Conservation (phyloP, 1,140 invertebrate genomes). For the Procambarus clarkii region DNA sequence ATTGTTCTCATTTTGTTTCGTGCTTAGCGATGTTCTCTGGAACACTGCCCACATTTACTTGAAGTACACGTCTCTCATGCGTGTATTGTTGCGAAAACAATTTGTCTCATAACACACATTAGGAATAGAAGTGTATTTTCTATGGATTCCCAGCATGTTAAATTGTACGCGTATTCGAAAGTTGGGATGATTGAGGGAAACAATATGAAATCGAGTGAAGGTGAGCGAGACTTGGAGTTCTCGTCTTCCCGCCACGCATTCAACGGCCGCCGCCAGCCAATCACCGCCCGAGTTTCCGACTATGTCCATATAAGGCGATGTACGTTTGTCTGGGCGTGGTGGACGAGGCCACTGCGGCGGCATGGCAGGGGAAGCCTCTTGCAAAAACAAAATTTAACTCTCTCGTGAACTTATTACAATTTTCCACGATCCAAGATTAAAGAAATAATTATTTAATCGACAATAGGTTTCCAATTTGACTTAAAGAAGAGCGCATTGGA, state of each 20-base stretch:
- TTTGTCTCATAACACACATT: not conserved
- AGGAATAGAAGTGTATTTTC: not conserved
- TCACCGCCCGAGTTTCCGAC: constrained; percentile 20
- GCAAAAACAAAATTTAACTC: not conserved
- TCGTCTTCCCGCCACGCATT: constrained; percentile 51
- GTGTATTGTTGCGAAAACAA: not conserved
- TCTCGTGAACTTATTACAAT: not conserved
- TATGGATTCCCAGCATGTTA: not conserved
- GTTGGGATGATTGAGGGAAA: not conserved
- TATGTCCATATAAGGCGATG: constrained; percentile 50
- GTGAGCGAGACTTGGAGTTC: constrained; percentile 3
- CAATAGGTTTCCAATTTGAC: not conserved
- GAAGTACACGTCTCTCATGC: constrained; percentile 9
- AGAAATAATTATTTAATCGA: not conserved
- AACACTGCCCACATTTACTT: not conserved
- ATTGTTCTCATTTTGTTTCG: constrained; percentile 52
- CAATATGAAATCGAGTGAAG: constrained; percentile 39
- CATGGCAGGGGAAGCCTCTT: not conserved
- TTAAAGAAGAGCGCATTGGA: not conserved
- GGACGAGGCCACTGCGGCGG: constrained; percentile 51
- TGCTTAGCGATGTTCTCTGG: not conserved
- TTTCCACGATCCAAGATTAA: not conserved
- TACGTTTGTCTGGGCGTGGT: constrained; percentile 49
- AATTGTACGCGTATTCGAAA: too few species aligned
- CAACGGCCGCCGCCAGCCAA: constrained; percentile 25